These are phyloP conservation scores for Apis laboriosa DNA, from an alignment of 1,140 invertebrate genomes.

Conservation along the genomic window DNA sequence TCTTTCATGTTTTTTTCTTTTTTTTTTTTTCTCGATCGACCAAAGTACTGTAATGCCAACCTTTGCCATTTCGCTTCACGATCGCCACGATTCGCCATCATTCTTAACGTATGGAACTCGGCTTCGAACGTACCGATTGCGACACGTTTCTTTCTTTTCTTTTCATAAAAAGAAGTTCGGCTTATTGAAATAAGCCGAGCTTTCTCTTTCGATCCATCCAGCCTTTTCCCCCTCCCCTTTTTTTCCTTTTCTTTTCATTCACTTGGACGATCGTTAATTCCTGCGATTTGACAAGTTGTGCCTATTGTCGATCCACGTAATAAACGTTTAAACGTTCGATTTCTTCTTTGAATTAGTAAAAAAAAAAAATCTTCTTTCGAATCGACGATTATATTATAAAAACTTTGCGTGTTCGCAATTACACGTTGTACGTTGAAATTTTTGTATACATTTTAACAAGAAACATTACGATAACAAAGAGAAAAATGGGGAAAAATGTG, in stretches of 20 bases:
- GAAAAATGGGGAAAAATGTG: no score
- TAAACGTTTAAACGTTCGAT: no score
- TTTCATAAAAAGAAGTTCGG: not conserved
- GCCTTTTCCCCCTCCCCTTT: not conserved
- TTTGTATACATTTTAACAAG: no score
- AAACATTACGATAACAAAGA: no score
- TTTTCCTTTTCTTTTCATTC: no score
- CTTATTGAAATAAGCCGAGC: slow-evolving; percentile 39
- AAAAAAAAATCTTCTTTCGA: no score
- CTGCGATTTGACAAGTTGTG: not conserved
- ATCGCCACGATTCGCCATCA: slow-evolving; percentile 7
- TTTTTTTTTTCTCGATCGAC: not conserved
- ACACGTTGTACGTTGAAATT: no score
- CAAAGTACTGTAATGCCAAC: slow-evolving; percentile 34
- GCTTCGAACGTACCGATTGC: slow-evolving; percentile 34
- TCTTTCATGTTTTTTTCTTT: not conserved
- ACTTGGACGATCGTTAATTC: not conserved
- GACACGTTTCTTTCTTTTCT: slow-evolving; percentile 25
- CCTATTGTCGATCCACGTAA: no score
- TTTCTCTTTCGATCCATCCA: slow-evolving; percentile 31
- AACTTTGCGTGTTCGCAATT: no score
- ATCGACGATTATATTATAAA: no score
- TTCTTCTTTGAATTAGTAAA: no score
- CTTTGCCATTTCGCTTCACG: slow-evolving; percentile 31
- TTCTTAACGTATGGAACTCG: slow-evolving; percentile 15